Percentiles rank a stretch among this genome's conserved stretches.
Conservation (phyloP, 2,113 vertebrate genomes). For the Centropus unirufus region DNA sequence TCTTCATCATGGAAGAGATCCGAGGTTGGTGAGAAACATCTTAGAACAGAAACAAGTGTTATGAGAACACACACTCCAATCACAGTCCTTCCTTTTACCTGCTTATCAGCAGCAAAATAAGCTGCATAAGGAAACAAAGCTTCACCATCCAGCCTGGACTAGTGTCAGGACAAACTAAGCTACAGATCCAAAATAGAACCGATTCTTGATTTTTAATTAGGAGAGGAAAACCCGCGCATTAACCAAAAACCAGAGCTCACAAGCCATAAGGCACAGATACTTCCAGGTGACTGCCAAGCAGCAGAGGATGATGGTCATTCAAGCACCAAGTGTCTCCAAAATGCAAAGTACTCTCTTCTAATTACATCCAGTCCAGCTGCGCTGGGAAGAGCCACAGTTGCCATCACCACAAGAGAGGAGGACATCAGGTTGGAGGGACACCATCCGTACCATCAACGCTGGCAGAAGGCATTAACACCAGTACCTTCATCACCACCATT, state of each 20-base stretch:
- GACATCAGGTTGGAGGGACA: not conserved
- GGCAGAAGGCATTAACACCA: not conserved
- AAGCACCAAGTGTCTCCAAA: not conserved
- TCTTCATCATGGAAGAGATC: not conserved
- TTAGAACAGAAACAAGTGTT: slow-evolving; percentile 65
- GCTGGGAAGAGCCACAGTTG: not conserved
- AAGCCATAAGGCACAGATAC: not conserved
- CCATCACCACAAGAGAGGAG: not conserved
- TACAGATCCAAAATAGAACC: not conserved
- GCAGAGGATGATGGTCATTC: not conserved
- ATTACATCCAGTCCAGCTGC: not conserved
- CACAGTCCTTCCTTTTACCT: slow-evolving; percentile 14
- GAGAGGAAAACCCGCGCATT: not conserved
- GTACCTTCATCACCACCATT: not conserved
- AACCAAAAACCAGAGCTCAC: not conserved
- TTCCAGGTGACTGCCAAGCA: not conserved
- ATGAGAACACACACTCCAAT: not conserved
- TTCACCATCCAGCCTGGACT: not conserved
- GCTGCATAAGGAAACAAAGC: slow-evolving; percentile 37
- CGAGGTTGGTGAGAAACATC: slow-evolving; percentile 5
- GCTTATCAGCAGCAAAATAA: slow-evolving; percentile 56
- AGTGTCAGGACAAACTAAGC: slow-evolving; percentile 41
- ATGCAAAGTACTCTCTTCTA: not conserved
- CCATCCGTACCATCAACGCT: not conserved
- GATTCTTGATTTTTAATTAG: slow-evolving; percentile 47